These are phyloP conservation scores for Ammodytes dubius DNA, from an alignment of 2,113 vertebrate genomes.

Conservation along the genomic window DNA sequence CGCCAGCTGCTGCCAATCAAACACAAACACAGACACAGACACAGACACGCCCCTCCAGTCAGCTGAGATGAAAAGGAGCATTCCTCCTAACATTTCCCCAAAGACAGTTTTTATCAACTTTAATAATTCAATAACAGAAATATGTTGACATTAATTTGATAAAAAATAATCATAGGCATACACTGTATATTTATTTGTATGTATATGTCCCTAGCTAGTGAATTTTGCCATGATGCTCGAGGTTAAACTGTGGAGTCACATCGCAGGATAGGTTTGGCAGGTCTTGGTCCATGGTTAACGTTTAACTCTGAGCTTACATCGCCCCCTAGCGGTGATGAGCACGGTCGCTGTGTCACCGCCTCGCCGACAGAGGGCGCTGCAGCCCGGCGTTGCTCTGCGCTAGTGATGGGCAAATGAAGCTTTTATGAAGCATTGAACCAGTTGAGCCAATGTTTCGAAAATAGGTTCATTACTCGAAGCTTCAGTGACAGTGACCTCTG, in stretches of 20 bases:
- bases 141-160: too few relatives aligned
- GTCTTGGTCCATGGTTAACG: background rate
- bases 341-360: background rate
- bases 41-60: background rate
- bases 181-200: too few relatives aligned
- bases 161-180: too few relatives aligned
- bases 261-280: background rate
- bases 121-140: background rate
- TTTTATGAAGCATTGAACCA: too few relatives aligned
- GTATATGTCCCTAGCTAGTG: too few relatives aligned
- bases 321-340: constrained; percentile 43
- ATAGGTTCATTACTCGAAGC: too few relatives aligned
- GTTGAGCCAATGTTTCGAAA: too few relatives aligned
- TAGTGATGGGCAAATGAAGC: too few relatives aligned
- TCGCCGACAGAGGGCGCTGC: constrained; percentile 21
- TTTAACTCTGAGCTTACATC: constrained; percentile 10
- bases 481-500: too few relatives aligned
- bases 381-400: too few relatives aligned
- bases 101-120: background rate
- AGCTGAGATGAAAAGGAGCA: background rate
- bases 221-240: too few relatives aligned
- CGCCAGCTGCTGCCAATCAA: background rate
- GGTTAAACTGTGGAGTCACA: background rate
- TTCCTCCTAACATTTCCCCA: background rate
- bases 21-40: background rate